Evolutionary conservation across 2,888 invertebrate genomes (phyloP), one percentile per base, ranked within the genome.

Genomic region (Eucera pruinosa): DNA sequence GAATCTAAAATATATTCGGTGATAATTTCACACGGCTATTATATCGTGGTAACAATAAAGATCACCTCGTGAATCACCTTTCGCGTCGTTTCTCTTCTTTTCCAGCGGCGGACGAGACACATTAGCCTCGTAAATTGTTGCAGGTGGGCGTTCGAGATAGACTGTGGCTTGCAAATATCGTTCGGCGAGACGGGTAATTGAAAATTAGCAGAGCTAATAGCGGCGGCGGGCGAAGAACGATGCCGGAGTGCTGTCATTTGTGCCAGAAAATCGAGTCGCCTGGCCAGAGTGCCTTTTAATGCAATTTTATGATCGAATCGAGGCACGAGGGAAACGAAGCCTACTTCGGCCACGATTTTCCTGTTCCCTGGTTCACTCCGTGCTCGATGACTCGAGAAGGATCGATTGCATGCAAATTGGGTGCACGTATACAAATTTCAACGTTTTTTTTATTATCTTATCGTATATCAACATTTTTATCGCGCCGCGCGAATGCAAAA

Each of bases 181-280:
- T 78, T 87, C 81, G 83, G 71, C 80, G 81, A 81, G 81, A 88
- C 83, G 86, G 83, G 86, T 87, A 89, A 89, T 89, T 89, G 89
- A 88, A 89, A 89, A 89, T 89, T 89, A 89, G 84, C 87, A 73
- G 78, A 81, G 80, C 83, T 88, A 89, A 89, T 89, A 85, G 89
- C 84, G 78, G 80, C 78, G 84, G 52, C 82, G 78, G 66, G 61
- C 84, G 86, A 88, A 88, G 88, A 87, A 86, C 87, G 80, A 54
- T 61, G 75, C 47, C 58, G 73, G 79, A 82, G 82, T 80, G 83
- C 81, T 79, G 84, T 88, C 87, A 88, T 88, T 89, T 89, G 86
- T 86, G 84, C 80, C 81, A 82, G 88, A 87, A 88, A 88, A 88
- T 89, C 84, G 87, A 88, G 86, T 89, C 82, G 83, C 78, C 75